Base-by-base conservation (phyloP, 2,888 invertebrate species). In the Alitta virens region DNA sequence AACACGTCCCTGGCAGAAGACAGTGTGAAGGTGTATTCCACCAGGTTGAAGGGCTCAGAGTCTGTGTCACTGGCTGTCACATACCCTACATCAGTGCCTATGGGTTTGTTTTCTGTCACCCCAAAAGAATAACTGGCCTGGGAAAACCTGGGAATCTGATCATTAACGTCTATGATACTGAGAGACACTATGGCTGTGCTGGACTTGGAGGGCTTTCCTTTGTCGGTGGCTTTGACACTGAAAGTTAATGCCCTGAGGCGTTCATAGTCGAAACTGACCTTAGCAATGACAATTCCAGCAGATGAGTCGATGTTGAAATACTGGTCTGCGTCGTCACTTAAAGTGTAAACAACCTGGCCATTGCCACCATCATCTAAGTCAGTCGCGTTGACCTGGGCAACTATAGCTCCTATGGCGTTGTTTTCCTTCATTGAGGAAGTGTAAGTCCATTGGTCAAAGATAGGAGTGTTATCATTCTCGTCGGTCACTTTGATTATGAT, bases 391-490 rank as follows among this genome's bases (percentile, higher is more conserved):
- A 95, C 90, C 69, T 90, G 90, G 1, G 90, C 88, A 1, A 96
- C 91, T 9, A 89, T 55, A 24, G 68, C 65, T 12, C 71, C 70
- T 26, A 65, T 62, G 16, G 58, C 51, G 23, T 71, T 73, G 52
- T 74, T 72, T 64, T 76, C 76, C 43, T 62, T 60, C 2, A 74
- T 60, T 25, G 65, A 66, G 21, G 70, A 68, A 14, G 63, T 61
- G 52, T 74, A 73, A 9, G 59, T 63, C 7, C 51, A n/a, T 25
- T 68, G 56, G 5, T 65, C 90, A 79, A 95, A 95, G 55, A 89
- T 85, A 0, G 95, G 95, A 77, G 92, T 90, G 81, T 94, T 94
- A 82, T 96, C 95, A 82, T 97, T 96, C 55, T 91, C 90, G 83
- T 95, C 96, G 61, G 91, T 85, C 1, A 96, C 68, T n/a, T 64